These are phyloP conservation scores for Microchirus variegatus DNA, from an alignment of 2,797 vertebrate species.

Conservation along the genomic window DNA sequence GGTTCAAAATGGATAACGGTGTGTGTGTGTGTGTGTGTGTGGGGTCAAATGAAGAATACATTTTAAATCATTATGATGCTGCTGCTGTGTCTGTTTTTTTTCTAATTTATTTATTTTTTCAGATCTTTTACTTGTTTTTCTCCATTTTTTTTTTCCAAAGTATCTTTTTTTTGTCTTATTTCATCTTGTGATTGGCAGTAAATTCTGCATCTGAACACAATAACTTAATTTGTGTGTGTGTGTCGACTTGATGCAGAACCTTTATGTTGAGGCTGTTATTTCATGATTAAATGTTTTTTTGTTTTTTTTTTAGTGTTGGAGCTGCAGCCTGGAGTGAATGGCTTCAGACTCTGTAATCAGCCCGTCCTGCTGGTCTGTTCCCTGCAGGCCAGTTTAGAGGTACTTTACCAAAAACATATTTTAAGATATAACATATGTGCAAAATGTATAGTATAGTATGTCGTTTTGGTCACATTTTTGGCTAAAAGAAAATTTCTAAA, in stretches of 20 bases:
- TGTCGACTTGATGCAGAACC: background rate
- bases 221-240: background rate
- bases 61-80: too few relatives aligned
- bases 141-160: too few relatives aligned
- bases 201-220: slow-evolving; percentile 5
- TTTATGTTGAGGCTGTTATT: background rate
- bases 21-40: slow-evolving; percentile 19
- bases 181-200: slow-evolving; percentile 32
- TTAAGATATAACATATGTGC: too few relatives aligned
- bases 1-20: slow-evolving; percentile 93
- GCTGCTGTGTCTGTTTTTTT: too few relatives aligned
- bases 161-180: too few relatives aligned
- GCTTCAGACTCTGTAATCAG: slow-evolving; percentile 94
- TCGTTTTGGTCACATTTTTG: too few relatives aligned
- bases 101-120: too few relatives aligned
- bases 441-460: too few relatives aligned
- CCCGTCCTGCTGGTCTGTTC: slow-evolving; percentile 90
- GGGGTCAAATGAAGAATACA: too few relatives aligned
- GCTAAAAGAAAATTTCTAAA: too few relatives aligned
- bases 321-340: slow-evolving; percentile 87
- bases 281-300: too few relatives aligned
- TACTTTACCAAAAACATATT: slow-evolving; percentile 50
- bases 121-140: too few relatives aligned
- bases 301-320: slow-evolving; percentile 71
- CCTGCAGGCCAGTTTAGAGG: slow-evolving; percentile 95